Percentiles rank a stretch among this genome's conserved stretches.
Conservation (phyloP, 2,113 vertebrate species). For the crab-eating macaque (Macaca fascicularis) region T2T-MFA8v1.1 NC_088384.1:83768001-83768500, state of each 20-base stretch:
- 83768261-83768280: conserved; percentile 7
- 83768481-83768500: too few relatives aligned
- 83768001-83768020: not conserved
- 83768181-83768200: not conserved
- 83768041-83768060: not conserved
- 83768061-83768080: not conserved
- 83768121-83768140: not conserved
- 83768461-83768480: not conserved
- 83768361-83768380: not conserved
- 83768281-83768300: not conserved
- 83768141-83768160: not conserved
- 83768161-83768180: not conserved
- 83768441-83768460: not conserved
- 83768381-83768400: not conserved
- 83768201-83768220: not conserved
- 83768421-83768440: not conserved
- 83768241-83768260: not conserved
- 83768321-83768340: not conserved
- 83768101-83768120: not conserved
- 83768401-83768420: not conserved
- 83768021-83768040: not conserved
- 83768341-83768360: not conserved
- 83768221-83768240: conserved; percentile 31
- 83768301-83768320: not conserved
- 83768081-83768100: not conserved